Evolutionary conservation across 1,140 invertebrate genomes (phyloP), one percentile per base, ranked within the genome.

Genomic region (Drosophila gunungcola): DNA sequence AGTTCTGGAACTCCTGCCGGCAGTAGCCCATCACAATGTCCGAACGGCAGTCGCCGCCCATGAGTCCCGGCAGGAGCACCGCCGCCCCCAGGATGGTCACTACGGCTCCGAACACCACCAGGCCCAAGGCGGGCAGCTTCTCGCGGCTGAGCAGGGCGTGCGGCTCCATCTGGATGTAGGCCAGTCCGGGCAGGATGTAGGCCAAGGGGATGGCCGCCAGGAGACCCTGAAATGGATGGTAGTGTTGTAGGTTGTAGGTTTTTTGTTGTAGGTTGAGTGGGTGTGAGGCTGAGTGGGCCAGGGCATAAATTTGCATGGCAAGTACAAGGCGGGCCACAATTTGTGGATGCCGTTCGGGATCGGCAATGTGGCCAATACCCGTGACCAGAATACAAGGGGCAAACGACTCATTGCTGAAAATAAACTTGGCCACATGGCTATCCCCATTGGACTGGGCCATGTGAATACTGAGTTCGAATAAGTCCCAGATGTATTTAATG

Each of bases 201-300:
- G 97, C 97, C 64, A 98, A 91, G 6, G 97, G 97, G 58, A 97
- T 96, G 7, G 97, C 97, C 5, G 96, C 96, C 29, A 97, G 75
- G 9, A 98, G 95, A 58, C 97, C 97, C 96, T 97, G 86, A 36
- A 68, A 75, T 60, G 57, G 29, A 38, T 42, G 41, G 45, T 53
- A 12, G 46, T 6, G 27, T 49, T 21, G 16, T 21, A 21, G 16
- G 16, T 21, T 1, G 16, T 21, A 21, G 16, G 16, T 21, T 0
- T 0, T 21, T 1, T 21, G 16, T 1, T 21, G 16, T 21, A 21
- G 16, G 16, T 21, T 21, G 12, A n/a, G 12, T 13, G 29, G 7
- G 7, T 11, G 13, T 1, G 29, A 21, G 7, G 5, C 12, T 9
- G 46, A 3, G 12, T 29, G 25, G 34, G 51, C 16, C 16, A 43